Evolutionary conservation across 1,140 invertebrate genomes (phyloP).

Genomic region (Acromyrmex charruanus): DNA sequence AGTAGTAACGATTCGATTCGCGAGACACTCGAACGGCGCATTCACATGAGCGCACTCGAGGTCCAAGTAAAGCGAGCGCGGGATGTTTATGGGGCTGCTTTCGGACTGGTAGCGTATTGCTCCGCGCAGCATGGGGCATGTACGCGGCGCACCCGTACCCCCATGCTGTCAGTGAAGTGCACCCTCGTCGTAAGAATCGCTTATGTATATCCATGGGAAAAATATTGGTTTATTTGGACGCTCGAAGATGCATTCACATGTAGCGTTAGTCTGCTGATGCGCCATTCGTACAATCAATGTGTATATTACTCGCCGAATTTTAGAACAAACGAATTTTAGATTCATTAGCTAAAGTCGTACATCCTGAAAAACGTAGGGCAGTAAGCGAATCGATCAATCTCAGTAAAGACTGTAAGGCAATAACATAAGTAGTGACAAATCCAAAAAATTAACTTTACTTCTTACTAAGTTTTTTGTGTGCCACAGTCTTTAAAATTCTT

Average conservation of each 20-base stretch:
- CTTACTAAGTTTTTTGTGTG: too few relatives aligned
- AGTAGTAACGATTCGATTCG: conserved; percentile 77
- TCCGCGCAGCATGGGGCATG: conserved; percentile 81
- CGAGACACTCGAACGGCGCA: conserved; percentile 74
- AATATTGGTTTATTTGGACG: conserved; percentile 84
- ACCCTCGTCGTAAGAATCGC: conserved; percentile 76
- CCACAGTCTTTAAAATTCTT: too few relatives aligned
- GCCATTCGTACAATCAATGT: conserved; percentile 1
- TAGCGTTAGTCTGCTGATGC: conserved; percentile 52
- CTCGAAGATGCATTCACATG: conserved; percentile 73
- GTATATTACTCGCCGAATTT: conserved; percentile 13
- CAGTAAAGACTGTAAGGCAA: too few relatives aligned
- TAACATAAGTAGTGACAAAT: too few relatives aligned
- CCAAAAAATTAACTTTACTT: too few relatives aligned
- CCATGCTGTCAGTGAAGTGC: conserved; percentile 79
- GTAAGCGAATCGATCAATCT: too few relatives aligned
- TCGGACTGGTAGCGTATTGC: conserved; percentile 83
- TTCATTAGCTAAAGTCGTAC: not conserved
- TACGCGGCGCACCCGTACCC: conserved; percentile 81
- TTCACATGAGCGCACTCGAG: conserved; percentile 80
- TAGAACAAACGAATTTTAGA: too few relatives aligned
- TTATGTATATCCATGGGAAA: conserved; percentile 85
- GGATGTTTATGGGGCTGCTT: conserved; percentile 81
- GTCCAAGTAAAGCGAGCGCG: conserved; percentile 75
- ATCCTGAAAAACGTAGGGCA: too few relatives aligned